Evolutionary conservation across 2,113 vertebrate genomes (phyloP).

Genomic region (Colistium nudipinnis): DNA sequence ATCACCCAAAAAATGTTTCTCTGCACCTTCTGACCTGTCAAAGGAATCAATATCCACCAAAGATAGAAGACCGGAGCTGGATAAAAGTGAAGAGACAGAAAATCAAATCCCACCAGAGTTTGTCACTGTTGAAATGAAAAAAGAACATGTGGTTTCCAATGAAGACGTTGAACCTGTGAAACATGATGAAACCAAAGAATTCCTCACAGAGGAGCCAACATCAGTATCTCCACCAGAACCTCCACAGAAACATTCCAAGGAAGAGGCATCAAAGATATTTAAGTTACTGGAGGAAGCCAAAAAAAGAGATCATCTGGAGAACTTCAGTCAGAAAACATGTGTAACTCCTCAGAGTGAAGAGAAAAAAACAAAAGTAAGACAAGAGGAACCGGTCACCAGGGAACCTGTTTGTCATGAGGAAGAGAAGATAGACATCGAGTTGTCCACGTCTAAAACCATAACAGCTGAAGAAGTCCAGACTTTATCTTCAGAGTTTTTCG

Average conservation of each 20-base stretch:
- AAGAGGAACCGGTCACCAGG: not conserved
- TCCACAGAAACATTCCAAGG: not conserved
- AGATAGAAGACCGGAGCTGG: no score
- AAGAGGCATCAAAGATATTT: not conserved
- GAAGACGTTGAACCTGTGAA: not conserved
- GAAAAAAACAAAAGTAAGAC: not conserved
- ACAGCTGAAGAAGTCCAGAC: not conserved
- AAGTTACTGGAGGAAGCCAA: not conserved
- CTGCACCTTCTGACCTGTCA: no score
- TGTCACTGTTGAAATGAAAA: no score
- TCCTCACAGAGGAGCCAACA: not conserved
- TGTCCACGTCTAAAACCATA: no score
- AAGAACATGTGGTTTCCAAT: no score
- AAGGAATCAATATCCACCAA: no score
- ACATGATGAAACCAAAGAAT: not conserved
- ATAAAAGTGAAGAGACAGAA: no score
- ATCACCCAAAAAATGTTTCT: no score
- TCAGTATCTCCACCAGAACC: not conserved
- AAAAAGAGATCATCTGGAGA: not conserved
- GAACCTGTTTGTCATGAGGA: no score
- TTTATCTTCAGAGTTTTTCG: no score
- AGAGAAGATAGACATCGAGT: no score
- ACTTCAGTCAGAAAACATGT: not conserved
- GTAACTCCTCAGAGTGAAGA: not conserved
- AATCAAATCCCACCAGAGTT: no score